phyloP scores from a whole-genome alignment of 2,797 vertebrate species.

The Lagorchestes hirsutus region DNA sequence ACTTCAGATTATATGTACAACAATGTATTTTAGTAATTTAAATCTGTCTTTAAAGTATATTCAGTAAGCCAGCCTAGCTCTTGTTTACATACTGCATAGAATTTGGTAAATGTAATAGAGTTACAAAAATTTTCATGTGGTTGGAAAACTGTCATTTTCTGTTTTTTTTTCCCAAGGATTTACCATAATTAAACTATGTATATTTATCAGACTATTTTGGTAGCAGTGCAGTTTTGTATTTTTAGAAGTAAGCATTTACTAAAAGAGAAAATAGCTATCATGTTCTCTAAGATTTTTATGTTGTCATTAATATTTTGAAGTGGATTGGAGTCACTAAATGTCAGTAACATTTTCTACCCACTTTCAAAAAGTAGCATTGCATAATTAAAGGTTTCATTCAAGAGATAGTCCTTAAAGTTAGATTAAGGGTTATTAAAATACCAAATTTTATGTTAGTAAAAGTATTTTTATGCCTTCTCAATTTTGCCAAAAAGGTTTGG shows the following conservation, averaged over 20 bases:
- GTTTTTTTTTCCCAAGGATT: neutral
- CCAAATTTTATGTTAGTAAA: neutral
- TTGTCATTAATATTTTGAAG: slow-evolving; percentile 34
- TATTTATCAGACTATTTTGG: slow-evolving; percentile 35
- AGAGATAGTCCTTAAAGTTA: neutral
- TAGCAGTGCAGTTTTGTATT: slow-evolving; percentile 17
- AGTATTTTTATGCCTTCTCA: neutral
- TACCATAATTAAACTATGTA: slow-evolving; percentile 41
- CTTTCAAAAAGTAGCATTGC: neutral
- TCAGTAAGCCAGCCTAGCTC: slow-evolving; percentile 56
- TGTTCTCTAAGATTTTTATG: slow-evolving; percentile 1
- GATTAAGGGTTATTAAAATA: slow-evolving; percentile 40
- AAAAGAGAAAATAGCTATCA: slow-evolving; percentile 6
- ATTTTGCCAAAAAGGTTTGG: slow-evolving; percentile 35
- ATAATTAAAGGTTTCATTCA: neutral
- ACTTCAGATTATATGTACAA: neutral
- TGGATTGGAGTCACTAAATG: slow-evolving; percentile 38
- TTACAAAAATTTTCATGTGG: slow-evolving; percentile 19
- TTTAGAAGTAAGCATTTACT: slow-evolving; percentile 38
- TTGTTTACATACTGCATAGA: slow-evolving; percentile 53
- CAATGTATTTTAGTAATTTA: slow-evolving; percentile 50
- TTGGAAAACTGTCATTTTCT: slow-evolving; percentile 45
- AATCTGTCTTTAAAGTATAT: slow-evolving; percentile 53
- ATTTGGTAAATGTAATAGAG: slow-evolving; percentile 47
- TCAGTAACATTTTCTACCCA: neutral